Base-by-base conservation (phyloP, 2,113 vertebrate genomes). In the Electrona antarctica region DNA sequence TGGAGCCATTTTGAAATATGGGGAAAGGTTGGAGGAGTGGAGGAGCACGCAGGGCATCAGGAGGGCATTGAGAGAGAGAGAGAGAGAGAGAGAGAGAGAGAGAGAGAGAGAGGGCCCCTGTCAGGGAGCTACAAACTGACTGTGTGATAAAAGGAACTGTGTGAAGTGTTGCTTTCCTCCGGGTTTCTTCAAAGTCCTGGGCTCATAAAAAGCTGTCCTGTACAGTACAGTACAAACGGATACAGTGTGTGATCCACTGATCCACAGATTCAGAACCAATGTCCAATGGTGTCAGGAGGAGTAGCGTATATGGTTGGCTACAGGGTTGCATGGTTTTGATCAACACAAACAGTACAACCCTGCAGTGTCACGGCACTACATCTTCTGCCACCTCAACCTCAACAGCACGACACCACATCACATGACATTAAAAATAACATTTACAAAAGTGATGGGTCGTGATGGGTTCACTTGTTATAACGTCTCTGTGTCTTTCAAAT, bases 11-110 rank as follows among this genome's bases (percentile, higher is more conserved):
- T 45, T 48, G 33, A 9, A 7, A 33, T 13, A 9, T 41, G 55
- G 28, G 28, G 48, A 14, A 33, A 60, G 14, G 46, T 48, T 49
- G 21, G 48, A n/a, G 7, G 46, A 65, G 55, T 15, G 54, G 46
- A 73, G 54, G 46, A 73, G 55, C 48, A 15, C 28, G 64, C 50
- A 41, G n/a, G 21, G 60, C 28, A 49, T 49, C 9, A 48, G n/a
- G 29, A 67, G 13, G 58, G 13, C 13, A 12, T 47, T 9, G 41
- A 72, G 15, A 29, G 8, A 54, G 48, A 2, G 12, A 49, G 52
- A 57, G 12, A 67, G 11, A 49, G 52, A 57, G 12, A 67, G 11
- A 51, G 64, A 21, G 56, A 1, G 45, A 33, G 11, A 54, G 45
- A 41, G 7, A 55, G 59, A 47, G 41, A 14, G 8, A 47, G 14